Percentiles rank a stretch among this genome's conserved stretches.
phyloP scores from a whole-genome alignment of 2,113 vertebrate genomes.

The Syngnathus typhle region DNA sequence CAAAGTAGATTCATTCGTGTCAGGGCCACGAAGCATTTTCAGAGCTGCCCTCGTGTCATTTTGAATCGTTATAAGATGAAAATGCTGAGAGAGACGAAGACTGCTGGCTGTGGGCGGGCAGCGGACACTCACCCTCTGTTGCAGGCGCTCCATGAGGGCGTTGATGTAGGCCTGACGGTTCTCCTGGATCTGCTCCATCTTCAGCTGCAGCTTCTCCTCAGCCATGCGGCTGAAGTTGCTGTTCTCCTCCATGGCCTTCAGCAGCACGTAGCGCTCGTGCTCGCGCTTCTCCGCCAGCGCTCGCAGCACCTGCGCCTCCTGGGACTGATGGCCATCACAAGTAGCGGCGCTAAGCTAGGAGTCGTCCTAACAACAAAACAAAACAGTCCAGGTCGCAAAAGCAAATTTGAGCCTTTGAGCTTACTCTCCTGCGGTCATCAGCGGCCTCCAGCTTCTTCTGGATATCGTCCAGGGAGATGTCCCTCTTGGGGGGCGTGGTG shows the following conservation, averaged over 20 bases:
- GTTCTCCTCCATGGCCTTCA: slow-evolving; percentile 97
- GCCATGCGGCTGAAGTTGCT: slow-evolving; percentile 98
- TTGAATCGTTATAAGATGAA: no score
- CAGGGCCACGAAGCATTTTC: background rate
- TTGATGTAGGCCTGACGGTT: slow-evolving; percentile 88
- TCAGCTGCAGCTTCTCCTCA: slow-evolving; percentile 87
- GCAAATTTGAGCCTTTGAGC: slow-evolving; percentile 7
- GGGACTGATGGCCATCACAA: slow-evolving; percentile 69
- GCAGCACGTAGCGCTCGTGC: slow-evolving; percentile 89
- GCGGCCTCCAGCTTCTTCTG: slow-evolving; percentile 97
- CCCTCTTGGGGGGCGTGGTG: slow-evolving; percentile 87
- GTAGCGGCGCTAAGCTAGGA: background rate
- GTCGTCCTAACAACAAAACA: background rate
- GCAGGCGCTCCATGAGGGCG: slow-evolving; percentile 87
- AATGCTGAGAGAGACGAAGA: background rate
- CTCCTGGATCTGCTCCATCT: slow-evolving; percentile 94
- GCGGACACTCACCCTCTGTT: slow-evolving; percentile 80
- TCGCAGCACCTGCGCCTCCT: slow-evolving; percentile 87
- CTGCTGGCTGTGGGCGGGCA: no score
- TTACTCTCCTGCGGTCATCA: slow-evolving; percentile 92
- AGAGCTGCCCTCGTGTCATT: background rate
- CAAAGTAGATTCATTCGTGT: background rate
- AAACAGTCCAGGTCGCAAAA: background rate
- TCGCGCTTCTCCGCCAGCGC: slow-evolving; percentile 90
- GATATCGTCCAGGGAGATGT: slow-evolving; percentile 92